phyloP scores from a whole-genome alignment of 1,140 invertebrate species.

The Sinonovacula constricta region DNA sequence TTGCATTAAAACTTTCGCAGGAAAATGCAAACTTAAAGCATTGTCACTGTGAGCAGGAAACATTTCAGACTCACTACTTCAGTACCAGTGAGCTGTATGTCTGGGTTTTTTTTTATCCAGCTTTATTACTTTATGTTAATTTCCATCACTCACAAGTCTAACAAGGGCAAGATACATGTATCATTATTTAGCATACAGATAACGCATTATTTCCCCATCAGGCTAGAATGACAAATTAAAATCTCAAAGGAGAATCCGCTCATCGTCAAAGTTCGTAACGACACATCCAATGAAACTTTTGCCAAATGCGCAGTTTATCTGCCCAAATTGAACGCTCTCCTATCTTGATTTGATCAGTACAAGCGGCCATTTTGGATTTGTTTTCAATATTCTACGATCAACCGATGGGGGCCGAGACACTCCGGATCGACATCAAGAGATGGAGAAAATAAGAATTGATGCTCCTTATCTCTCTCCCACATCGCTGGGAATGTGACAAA shows the following conservation, averaged over 20 bases:
- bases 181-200: no score
- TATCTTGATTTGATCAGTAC: constrained; percentile 51
- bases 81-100: no score
- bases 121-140: no score
- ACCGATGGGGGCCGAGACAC: constrained; percentile 27
- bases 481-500: constrained; percentile 49
- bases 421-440: not conserved
- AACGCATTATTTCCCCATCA: constrained; percentile 37
- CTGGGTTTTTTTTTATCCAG: no score
- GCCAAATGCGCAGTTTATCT: constrained; percentile 57
- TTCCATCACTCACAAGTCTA: no score
- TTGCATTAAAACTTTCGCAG: no score
- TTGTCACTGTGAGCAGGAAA: not conserved
- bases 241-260: constrained; percentile 51
- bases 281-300: constrained; percentile 52
- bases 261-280: constrained; percentile 44
- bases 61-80: not conserved
- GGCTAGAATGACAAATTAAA: constrained; percentile 48
- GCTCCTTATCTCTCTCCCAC: constrained; percentile 19
- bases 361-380: constrained; percentile 41
- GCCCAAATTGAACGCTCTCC: constrained; percentile 47
- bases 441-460: constrained; percentile 50
- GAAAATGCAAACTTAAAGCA: no score
- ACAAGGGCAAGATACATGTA: no score
- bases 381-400: constrained; percentile 51